Evolutionary conservation across 2,797 vertebrate genomes (phyloP).

Genomic region (Microctenopoma steveboyesi): DNA sequence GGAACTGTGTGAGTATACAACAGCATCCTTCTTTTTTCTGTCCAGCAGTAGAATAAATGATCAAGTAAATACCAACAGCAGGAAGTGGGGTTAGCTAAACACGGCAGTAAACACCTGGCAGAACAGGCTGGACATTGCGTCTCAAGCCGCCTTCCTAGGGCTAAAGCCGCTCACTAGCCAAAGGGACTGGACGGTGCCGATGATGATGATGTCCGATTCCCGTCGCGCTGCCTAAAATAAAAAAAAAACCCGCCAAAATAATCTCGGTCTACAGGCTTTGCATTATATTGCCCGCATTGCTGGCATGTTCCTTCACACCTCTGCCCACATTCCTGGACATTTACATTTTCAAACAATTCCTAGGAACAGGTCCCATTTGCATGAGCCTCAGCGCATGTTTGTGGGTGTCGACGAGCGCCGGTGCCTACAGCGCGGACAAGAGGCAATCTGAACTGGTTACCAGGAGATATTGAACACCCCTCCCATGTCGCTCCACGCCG

Average conservation of each 20-base stretch:
- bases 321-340: constrained; percentile 2
- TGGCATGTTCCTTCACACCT: constrained; percentile 15
- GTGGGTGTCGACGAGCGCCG: constrained; percentile 41
- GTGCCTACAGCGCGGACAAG: constrained; percentile 34
- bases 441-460: constrained; percentile 43
- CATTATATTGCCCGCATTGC: constrained; percentile 3
- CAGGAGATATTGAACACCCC: constrained; percentile 40
- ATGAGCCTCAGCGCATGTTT: constrained; percentile 13
- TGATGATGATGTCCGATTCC: constrained; percentile 36
- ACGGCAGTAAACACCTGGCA: constrained; percentile 21
- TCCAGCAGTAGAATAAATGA: constrained; percentile 3
- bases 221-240: constrained; percentile 21
- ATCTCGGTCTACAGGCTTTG: constrained; percentile 6
- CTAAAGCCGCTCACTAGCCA: constrained; percentile 18
- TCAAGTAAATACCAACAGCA: constrained; percentile 23
- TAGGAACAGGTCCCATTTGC: constrained; percentile 49
- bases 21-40: constrained; percentile 3
- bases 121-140: constrained; percentile 8
- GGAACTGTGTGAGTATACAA: neutral
- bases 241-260: constrained; percentile 38
- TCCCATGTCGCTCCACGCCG: constrained; percentile 5
- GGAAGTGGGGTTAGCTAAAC: neutral
- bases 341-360: constrained; percentile 5
- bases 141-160: constrained; percentile 30
- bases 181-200: constrained; percentile 15